phyloP scores from a whole-genome alignment of 2,888 invertebrate genomes.

The Volucella bombylans region DNA sequence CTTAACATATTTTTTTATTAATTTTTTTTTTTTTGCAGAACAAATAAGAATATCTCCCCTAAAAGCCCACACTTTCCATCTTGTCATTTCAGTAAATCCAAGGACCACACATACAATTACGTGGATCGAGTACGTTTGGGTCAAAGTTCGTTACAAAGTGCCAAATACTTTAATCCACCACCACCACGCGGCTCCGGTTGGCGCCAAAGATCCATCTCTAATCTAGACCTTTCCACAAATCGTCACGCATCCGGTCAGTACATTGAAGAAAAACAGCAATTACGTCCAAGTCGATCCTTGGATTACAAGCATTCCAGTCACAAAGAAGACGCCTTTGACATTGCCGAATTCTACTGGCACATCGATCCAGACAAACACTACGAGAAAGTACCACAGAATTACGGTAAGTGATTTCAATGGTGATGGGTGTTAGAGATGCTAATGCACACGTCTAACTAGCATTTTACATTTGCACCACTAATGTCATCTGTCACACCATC shows the following conservation, averaged over 20 bases:
- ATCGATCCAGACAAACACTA: constrained; percentile 80
- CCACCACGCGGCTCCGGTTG: constrained; percentile 81
- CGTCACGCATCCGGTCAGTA: constrained; percentile 78
- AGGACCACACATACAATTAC: constrained; percentile 82
- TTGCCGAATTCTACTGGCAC: constrained; percentile 81
- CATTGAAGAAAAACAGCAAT: constrained; percentile 76
- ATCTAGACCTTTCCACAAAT: constrained; percentile 84
- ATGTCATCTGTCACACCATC: neutral
- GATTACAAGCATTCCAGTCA: constrained; percentile 80
- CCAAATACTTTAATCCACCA: constrained; percentile 77
- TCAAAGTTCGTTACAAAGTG: constrained; percentile 78
- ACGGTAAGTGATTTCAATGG: constrained; percentile 50
- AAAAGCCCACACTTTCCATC: constrained; percentile 18
- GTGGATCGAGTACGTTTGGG: constrained; percentile 82
- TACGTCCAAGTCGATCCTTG: constrained; percentile 81
- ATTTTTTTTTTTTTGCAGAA: too few species aligned
- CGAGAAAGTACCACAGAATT: constrained; percentile 72
- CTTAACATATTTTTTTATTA: too few species aligned
- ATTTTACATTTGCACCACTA: neutral
- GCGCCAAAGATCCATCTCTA: constrained; percentile 83
- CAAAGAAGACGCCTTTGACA: constrained; percentile 80
- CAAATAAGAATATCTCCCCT: neutral
- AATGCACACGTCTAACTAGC: too few species aligned
- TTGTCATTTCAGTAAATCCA: constrained; percentile 77
- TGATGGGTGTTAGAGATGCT: neutral